Percentiles rank a stretch among this genome's conserved stretches.
Evolutionary conservation across 2,113 vertebrate species (phyloP).

Genomic region (Silurus meridionalis): DNA sequence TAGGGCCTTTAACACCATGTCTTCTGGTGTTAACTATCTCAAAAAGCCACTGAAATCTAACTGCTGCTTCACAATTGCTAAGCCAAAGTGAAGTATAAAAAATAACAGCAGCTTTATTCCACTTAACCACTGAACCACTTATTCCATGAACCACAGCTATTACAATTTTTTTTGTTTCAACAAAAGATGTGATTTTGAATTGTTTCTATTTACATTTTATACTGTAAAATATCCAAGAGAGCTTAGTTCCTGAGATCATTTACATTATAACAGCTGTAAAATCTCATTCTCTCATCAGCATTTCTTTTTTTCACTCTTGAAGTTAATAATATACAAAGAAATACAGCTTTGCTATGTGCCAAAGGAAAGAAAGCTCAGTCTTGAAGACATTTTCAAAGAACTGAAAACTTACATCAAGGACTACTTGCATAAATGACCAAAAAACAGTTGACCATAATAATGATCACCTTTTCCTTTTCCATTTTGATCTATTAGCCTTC

Average conservation of each 20-base stretch:
- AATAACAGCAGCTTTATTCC: neutral
- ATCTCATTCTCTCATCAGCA: neutral
- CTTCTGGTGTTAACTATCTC: slow-evolving; percentile 27
- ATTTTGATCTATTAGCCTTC: too few species aligned
- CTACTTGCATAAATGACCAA: neutral
- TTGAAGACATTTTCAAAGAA: neutral
- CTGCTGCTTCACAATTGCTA: neutral
- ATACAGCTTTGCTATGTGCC: neutral
- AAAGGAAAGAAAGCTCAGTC: neutral
- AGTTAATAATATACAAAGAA: neutral
- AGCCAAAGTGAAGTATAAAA: neutral
- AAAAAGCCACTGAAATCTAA: neutral
- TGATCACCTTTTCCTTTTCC: neutral
- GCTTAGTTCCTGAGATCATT: neutral
- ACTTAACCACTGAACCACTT: neutral
- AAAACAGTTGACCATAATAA: neutral
- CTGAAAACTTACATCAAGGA: neutral
- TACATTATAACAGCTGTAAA: neutral
- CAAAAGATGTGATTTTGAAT: neutral
- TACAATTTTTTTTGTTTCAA: neutral
- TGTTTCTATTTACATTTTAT: neutral
- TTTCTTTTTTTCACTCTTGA: neutral
- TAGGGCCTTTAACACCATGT: slow-evolving; percentile 7
- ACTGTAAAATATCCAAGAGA: neutral
- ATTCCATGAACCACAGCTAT: neutral